A percentile compares a stretch with the other conserved stretches of the same genome.
These are phyloP conservation scores for Crotalus horridus DNA, from an alignment of 2,113 vertebrate species.

Conservation along the genomic window DNA sequence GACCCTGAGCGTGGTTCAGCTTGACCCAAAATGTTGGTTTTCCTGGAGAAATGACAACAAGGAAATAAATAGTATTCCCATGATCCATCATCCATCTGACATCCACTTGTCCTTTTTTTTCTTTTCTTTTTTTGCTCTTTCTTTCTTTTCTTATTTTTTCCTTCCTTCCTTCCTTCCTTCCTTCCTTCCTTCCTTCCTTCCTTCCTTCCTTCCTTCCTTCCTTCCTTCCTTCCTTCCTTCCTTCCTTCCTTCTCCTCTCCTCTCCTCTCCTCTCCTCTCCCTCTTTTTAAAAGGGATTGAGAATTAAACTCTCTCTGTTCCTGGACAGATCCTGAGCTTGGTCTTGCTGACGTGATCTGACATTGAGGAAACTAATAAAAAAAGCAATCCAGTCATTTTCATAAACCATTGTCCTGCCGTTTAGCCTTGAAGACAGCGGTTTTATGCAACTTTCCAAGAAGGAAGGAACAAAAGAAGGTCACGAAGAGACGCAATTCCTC, in stretches of 20 bases:
- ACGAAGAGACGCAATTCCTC: background rate
- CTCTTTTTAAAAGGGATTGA: background rate
- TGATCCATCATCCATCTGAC: background rate
- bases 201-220: too few relatives aligned
- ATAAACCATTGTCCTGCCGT: background rate
- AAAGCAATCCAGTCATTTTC: background rate
- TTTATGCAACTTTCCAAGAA: background rate
- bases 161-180: too few relatives aligned
- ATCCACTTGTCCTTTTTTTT: too few relatives aligned
- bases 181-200: too few relatives aligned
- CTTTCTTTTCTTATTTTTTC: too few relatives aligned
- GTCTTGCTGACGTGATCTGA: background rate
- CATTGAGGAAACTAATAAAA: background rate
- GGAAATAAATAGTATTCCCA: background rate
- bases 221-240: too few relatives aligned
- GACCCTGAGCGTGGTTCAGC: constrained; percentile 1
- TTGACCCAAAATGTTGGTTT: background rate
- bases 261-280: too few relatives aligned
- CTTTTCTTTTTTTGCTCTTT: too few relatives aligned
- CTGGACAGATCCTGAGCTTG: background rate
- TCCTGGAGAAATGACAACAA: background rate
- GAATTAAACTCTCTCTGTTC: background rate
- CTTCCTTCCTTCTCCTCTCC: too few relatives aligned
- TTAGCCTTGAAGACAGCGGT: background rate
- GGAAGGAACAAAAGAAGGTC: background rate